Evolutionary conservation across 2,797 vertebrate species (phyloP), one percentile per base, ranked within the genome.

Genomic region (Lagodon rhomboides): DNA sequence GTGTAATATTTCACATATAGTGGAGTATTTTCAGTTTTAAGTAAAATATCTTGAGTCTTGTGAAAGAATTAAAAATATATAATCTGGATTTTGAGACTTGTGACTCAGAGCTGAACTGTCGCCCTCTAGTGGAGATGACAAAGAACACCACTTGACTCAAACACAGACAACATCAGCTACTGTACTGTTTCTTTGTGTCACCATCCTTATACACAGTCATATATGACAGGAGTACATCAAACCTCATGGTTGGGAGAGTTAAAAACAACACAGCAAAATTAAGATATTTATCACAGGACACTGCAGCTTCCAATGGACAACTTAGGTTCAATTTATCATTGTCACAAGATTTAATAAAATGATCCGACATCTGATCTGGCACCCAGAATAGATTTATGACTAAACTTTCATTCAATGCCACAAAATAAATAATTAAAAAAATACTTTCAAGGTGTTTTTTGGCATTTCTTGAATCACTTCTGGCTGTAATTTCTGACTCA

Each of bases 101-200:
- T 8, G 34, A n/a, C n/a, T 62, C 3, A 13, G 10, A 17, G 49
- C 20, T n/a, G n/a, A 20, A 12, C 6, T 25, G 68, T 53, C 27
- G 12, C 46, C 68, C 54, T 46, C 62, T 66, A 34, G 54, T 53
- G 62, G 76, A 67, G n/a, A 60, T 12, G 10, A 46, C 15, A 18
- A 9, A 23, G 20, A 51, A 15, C 49, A 44, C 3, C 10, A n/a
- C 4, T 3, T 18, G 16, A 66, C 6, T 20, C 62, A 50, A 18
- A 47, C 5, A 7, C 4, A 17, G 46, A 5, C 1, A 46, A 46
- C 44, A 12, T 12, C 41, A 16, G 44, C 44, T 5, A 46, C 44
- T 46, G 5, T 16, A 46, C 15, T 16, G 13, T 16, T 15, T 15
- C 46, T 51, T 9, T 5, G 4, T 34, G 13, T 25, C 16, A 7